A percentile compares a stretch with the other conserved stretches of the same genome.
These are phyloP conservation scores for Temnothorax longispinosus DNA, from an alignment of 1,140 invertebrate genomes.

Conservation along the genomic window DNA sequence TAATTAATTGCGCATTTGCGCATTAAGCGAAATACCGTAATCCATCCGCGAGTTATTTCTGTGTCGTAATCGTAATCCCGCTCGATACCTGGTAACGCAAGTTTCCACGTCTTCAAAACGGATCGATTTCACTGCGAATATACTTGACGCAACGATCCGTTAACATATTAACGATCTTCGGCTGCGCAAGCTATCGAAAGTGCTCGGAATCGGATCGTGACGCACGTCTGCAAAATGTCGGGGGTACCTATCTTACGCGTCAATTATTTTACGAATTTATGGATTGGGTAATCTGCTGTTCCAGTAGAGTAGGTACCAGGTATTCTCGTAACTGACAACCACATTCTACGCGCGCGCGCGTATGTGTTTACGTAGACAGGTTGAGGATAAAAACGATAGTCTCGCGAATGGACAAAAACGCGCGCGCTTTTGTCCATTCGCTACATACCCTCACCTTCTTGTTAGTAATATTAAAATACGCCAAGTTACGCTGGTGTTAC, in stretches of 20 bases:
- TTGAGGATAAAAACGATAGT: conserved; percentile 21
- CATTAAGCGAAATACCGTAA: not conserved
- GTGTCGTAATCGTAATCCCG: not conserved
- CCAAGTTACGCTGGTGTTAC: not conserved
- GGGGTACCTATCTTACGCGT: conserved; percentile 19
- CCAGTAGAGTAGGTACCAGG: conserved; percentile 49
- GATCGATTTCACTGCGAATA: conserved; percentile 13
- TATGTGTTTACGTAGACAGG: not conserved
- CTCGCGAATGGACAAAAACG: conserved; percentile 53
- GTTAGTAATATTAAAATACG: not conserved
- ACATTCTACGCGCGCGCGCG: not conserved
- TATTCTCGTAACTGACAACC: conserved; percentile 40
- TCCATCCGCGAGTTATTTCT: not conserved
- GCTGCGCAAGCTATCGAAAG: conserved; percentile 42
- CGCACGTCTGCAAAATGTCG: conserved; percentile 22
- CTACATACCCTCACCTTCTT: not conserved
- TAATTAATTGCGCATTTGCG: not conserved
- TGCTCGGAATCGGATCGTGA: conserved; percentile 48
- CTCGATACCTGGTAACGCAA: not conserved
- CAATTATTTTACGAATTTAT: conserved; percentile 53
- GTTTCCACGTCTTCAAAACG: conserved; percentile 3
- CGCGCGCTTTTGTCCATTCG: not conserved
- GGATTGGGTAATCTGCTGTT: conserved; percentile 54
- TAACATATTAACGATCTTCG: conserved; percentile 45
- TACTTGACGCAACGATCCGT: not conserved